Evolutionary conservation across 2,113 vertebrate genomes (phyloP), one percentile per base, ranked within the genome.

Genomic region (Caretta caretta): DNA sequence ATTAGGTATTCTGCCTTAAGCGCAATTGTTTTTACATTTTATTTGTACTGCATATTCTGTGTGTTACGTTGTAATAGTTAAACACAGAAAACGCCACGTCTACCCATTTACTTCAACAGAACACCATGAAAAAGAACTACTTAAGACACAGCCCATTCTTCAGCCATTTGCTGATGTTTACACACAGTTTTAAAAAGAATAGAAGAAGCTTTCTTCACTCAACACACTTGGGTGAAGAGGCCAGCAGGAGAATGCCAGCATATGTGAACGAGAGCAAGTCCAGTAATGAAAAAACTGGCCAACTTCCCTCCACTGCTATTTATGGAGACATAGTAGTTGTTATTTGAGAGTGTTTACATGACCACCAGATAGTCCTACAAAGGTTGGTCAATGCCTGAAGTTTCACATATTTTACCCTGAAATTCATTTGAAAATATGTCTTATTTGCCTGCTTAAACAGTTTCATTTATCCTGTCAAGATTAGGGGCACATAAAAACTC

Each of bases 171-270:
- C 93, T 95, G 90, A 69, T 95, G 96, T 96, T 95, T 93, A 95
- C 93, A 90, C 91, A 97, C 91, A 95, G 96, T 95, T 97, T 97
- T 96, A 95, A 94, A 97, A 94, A 96, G 93, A 97, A 96, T 93
- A 96, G 94, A 94, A 96, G 93, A 42, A 93, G 94, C 94, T 96
- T 97, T 96, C 96, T 97, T 97, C 96, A 96, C 97, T 97, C 97
- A 91, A 90, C 94, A 90, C 92, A 95, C 93, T 96, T 93, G 96
- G 95, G 94, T 97, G 94, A 96, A 97, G 97, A 97, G 96, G 97
- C 95, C 92, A 96, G 96, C 57, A 90, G 89, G 92, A 97, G 94
- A 96, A 97, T 93, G 95, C 91, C 96, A 94, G 91, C 8, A 8
- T 78, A 91, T 92, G 91, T 25, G 90, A 96, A 96, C 78, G 59